Base-by-base conservation (phyloP, 2,113 vertebrate species). In the Aspiorhynchus laticeps region DNA sequence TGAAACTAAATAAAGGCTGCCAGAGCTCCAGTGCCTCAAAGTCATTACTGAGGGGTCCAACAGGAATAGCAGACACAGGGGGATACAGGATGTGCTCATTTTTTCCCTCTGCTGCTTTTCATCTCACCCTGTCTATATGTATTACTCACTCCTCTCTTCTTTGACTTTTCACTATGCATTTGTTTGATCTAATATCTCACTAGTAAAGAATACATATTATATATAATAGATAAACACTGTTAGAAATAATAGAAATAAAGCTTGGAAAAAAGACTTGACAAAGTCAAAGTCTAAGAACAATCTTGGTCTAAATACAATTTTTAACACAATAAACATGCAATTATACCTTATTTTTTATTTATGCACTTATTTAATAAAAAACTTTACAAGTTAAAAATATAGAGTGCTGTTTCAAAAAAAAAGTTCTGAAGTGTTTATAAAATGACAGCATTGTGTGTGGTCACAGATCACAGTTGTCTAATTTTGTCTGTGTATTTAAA, bases 41-140 rank as follows among this genome's bases (percentile, higher is more conserved):
- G 65, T 85, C 80, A 90, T 87, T 88, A 87, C 43, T 48, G 61
- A 63, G 73, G n/a, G 21, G 15, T 88, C 87, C 85, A 83, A 33
- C 38, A 85, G 83, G 87, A 83, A 19, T 74, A 36, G 24, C 28
- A 73, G 46, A 38, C 67, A 24, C 69, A 53, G 51, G 82, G 46
- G 65, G 43, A 83, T 74, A 48, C 28, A 67, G 33, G 15, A 46
- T 88, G 85, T 75, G 79, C 83, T 87, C 24, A 41, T 87, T 85
- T 82, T 46, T 71, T 24, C 3, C 41, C 43, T 56, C 41, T 48
- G 56, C 71, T 85, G 74, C 24, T 80, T 74, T 51, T 61, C 28
- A 26, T 80, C 21, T 41, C 17, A 4, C 33, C 24, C n/a, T 77
- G 43, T 69, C 19, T 46, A 41, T 61, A 63, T 3, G 3, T 24